phyloP scores from a whole-genome alignment of 2,113 vertebrate species.

The Halichoeres trimaculatus region DNA sequence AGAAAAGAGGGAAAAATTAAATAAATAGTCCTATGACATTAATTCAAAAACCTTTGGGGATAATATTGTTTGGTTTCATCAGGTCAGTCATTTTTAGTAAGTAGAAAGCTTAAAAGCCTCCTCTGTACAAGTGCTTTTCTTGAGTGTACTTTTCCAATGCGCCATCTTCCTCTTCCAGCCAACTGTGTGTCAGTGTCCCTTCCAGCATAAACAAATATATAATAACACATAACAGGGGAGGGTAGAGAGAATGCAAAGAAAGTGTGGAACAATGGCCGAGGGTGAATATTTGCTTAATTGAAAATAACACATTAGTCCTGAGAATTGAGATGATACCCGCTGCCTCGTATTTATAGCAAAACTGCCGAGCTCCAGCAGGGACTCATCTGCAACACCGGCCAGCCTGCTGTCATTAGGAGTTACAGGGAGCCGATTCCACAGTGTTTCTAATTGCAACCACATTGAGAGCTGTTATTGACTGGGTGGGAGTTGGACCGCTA shows the following conservation, averaged over 20 bases:
- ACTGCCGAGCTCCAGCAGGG: conserved; percentile 47
- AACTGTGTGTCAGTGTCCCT: conserved; percentile 12
- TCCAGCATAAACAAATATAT: conserved; percentile 39
- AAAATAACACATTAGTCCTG: conserved; percentile 42
- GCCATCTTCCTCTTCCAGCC: conserved; percentile 21
- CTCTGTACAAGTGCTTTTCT: not conserved
- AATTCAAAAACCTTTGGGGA: not conserved
- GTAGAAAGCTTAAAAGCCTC: conserved; percentile 1
- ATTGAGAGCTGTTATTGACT: conserved; percentile 76
- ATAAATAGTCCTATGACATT: not conserved
- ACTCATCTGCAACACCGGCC: conserved; percentile 60
- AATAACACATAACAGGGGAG: conserved; percentile 8
- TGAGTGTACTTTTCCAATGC: conserved; percentile 30
- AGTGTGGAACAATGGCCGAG: conserved; percentile 15
- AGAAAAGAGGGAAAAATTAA: not conserved
- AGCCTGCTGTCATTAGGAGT: conserved; percentile 76
- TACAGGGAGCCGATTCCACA: conserved; percentile 73
- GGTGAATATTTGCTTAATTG: conserved; percentile 48
- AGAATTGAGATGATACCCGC: conserved; percentile 49
- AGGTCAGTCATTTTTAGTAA: not conserved
- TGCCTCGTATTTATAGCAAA: conserved; percentile 49
- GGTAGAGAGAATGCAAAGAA: conserved; percentile 9
- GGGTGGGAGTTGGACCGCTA: conserved; percentile 66
- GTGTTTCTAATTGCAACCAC: conserved; percentile 77
- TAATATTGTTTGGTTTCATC: not conserved